Evolutionary conservation across 2,888 invertebrate species (phyloP), one percentile per base, ranked within the genome.

Genomic region (Eilema sororculum): DNA sequence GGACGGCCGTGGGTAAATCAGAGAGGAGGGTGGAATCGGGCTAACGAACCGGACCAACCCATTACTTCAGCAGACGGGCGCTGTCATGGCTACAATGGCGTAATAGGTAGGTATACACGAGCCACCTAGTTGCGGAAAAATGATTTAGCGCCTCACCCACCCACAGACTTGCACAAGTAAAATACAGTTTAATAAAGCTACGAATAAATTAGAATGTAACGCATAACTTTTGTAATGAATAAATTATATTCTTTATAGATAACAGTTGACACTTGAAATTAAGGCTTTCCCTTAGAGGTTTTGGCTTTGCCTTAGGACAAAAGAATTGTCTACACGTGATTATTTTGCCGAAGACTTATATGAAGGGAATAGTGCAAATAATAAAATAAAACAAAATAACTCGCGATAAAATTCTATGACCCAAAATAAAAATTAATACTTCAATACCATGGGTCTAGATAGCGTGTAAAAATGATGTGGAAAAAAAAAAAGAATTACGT

Each of bases 31-130:
- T 75, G 75, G 81, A 83, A 80, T 73, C 76, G 81, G 79, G 75
- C 83, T 87, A 88, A 87, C 87, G 87, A 87, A 87, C 86, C 86
- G 84, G 78, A 82, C 78, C 78, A 81, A 80, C 80, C 84, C 80
- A 86, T 86, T 86, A 86, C 87, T 84, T 81, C 71, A 73, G 73
- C 80, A 82, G 83, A 81, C 85, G 81, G 76, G 28, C 75, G 75
- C 78, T 82, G 81, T 82, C 82, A 78, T 82, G 72, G 76, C 73
- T 78, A 82, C 78, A 77, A 76, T 75, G 74, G 68, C 67, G 67
- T 77, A 75, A 73, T 75, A 78, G 72, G 60, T 75, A 80, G 71
- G 65, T 78, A 77, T 69, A 74, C 67, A 74, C 58, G 30, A 72
- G 61, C 60, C 33, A 64, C 72, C 76, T 76, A 75, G 80, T 78